phyloP scores from a whole-genome alignment of 2,888 invertebrate species.

The Trissonchulus sp. region DNA sequence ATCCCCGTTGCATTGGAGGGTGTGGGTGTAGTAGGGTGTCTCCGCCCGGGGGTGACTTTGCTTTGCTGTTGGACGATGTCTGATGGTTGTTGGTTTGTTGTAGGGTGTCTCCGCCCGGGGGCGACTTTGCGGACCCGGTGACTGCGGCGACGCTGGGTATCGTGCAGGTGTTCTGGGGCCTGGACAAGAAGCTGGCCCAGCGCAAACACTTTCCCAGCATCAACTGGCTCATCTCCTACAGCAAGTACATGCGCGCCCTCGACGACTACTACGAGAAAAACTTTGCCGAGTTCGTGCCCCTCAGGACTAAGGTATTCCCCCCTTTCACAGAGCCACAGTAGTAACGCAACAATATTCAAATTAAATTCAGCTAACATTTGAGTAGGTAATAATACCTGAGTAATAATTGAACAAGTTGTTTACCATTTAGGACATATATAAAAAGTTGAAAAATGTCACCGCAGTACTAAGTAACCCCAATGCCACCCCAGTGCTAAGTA shows the following conservation, averaged over 20 bases:
- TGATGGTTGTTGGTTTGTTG: too few species aligned
- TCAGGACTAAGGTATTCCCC: conserved; percentile 92
- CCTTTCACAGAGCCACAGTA: too few species aligned
- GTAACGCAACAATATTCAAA: too few species aligned
- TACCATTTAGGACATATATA: too few species aligned
- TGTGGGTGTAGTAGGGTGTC: conserved; percentile 73
- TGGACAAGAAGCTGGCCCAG: conserved; percentile 97
- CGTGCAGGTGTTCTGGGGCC: conserved; percentile 83
- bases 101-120: conserved; percentile 92
- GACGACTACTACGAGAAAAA: conserved; percentile 99
- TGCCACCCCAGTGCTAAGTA: too few species aligned
- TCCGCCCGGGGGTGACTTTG: conserved; percentile 99
- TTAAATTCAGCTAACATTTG: too few species aligned
- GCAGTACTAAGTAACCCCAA: too few species aligned
- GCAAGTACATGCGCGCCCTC: conserved; percentile 94
- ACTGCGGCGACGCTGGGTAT: conserved; percentile 90
- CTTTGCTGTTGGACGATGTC: too few species aligned
- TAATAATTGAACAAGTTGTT: too few species aligned
- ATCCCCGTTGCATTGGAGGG: too few species aligned
- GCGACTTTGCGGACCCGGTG: conserved; percentile 99
- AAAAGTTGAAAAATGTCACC: too few species aligned
- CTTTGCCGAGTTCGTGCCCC: conserved; percentile 89
- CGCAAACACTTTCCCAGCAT: conserved; percentile 99
- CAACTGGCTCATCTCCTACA: conserved; percentile 99
- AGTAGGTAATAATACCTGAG: too few species aligned